phyloP scores from a whole-genome alignment of 2,797 vertebrate genomes.

The Acestrorhynchus altus region DNA sequence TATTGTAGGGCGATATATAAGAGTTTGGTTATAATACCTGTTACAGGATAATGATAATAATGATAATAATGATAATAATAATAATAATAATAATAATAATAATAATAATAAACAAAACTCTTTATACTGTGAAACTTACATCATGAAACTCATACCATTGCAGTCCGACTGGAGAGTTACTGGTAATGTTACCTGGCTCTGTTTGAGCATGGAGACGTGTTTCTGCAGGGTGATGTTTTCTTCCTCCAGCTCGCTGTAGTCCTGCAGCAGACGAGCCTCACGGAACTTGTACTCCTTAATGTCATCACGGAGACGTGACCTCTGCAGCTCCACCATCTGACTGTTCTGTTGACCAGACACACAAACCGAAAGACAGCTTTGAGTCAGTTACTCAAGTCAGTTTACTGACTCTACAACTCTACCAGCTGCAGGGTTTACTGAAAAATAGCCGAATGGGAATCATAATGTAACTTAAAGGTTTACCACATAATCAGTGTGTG shows the following conservation, averaged over 20 bases:
- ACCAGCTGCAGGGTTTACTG: no score
- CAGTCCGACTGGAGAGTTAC: neutral
- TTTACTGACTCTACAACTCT: no score
- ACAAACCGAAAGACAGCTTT: neutral
- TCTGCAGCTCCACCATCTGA: constrained; percentile 92
- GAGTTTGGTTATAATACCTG: no score
- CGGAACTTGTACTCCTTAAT: constrained; percentile 98
- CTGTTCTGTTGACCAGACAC: constrained; percentile 77
- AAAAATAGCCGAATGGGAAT: no score
- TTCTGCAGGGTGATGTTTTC: constrained; percentile 99
- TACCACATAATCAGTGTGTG: constrained; percentile 39
- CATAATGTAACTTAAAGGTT: no score
- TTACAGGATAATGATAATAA: no score
- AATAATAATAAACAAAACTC: no score
- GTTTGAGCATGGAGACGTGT: constrained; percentile 92
- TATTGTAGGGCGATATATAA: no score
- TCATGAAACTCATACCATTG: no score
- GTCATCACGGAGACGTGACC: constrained; percentile 91
- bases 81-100: no score
- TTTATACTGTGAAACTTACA: no score
- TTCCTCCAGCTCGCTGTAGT: constrained; percentile 96
- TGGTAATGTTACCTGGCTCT: constrained; percentile 86
- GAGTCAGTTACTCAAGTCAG: neutral
- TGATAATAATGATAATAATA: no score
- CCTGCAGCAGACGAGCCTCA: constrained; percentile 93